Conservation (phyloP, 1,140 invertebrate species). For the Pygmarrhopalites habei region DNA sequence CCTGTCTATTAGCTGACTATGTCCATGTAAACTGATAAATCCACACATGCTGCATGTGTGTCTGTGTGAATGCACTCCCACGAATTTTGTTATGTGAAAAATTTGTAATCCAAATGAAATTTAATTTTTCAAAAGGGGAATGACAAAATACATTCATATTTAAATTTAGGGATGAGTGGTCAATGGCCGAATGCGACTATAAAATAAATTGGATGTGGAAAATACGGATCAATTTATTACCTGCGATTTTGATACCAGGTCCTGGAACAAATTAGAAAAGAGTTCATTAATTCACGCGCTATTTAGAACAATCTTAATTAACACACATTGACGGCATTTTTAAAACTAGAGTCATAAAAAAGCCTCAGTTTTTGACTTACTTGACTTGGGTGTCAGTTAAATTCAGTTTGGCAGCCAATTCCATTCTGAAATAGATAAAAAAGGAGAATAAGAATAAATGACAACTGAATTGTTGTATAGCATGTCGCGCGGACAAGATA, state of each 20-base stretch:
- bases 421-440: slow-evolving; percentile 61
- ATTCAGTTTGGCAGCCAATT: slow-evolving; percentile 89
- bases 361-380: too few relatives aligned
- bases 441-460: neutral
- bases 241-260: slow-evolving; percentile 41
- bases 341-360: too few relatives aligned
- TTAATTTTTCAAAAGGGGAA: neutral
- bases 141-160: too few relatives aligned
- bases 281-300: too few relatives aligned
- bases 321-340: too few relatives aligned
- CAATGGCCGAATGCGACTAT: neutral
- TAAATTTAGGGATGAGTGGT: neutral
- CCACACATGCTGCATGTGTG: neutral
- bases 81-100: neutral
- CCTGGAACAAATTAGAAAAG: too few relatives aligned
- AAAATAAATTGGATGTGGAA: neutral
- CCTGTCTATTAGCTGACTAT: too few relatives aligned
- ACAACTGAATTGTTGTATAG: neutral
- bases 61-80: neutral
- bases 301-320: too few relatives aligned
- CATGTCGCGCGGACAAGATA: neutral
- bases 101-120: neutral
- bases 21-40: too few relatives aligned
- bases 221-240: slow-evolving; percentile 21
- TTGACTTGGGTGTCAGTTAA: slow-evolving; percentile 85